Conservation (phyloP, 2,113 vertebrate genomes). For the Etheostoma cragini region DNA sequence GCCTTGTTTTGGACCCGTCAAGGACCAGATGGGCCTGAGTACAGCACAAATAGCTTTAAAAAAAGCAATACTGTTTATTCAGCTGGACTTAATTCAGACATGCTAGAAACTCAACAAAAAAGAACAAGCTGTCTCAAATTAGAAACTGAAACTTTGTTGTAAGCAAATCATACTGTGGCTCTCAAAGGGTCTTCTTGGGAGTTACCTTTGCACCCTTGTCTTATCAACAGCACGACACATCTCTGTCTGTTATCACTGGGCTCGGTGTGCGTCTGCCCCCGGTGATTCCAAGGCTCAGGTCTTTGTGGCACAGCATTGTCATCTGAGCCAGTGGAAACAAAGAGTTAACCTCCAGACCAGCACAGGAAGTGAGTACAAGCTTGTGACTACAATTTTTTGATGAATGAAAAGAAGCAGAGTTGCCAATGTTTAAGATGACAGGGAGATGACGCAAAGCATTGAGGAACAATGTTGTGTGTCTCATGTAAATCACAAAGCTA, state of each 20-base stretch:
- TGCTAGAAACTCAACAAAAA: background rate
- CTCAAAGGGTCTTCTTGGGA: too few relatives aligned
- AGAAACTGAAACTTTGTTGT: slow-evolving; percentile 40
- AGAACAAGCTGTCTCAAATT: background rate
- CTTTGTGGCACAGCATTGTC: slow-evolving; percentile 60
- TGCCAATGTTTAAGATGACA: slow-evolving; percentile 32
- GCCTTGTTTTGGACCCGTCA: slow-evolving; percentile 71
- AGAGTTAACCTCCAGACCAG: slow-evolving; percentile 54
- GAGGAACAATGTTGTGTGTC: background rate
- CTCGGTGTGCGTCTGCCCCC: slow-evolving; percentile 19
- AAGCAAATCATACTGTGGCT: background rate
- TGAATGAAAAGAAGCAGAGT: slow-evolving; percentile 51
- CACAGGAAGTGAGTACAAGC: slow-evolving; percentile 68
- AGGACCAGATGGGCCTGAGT: slow-evolving; percentile 65
- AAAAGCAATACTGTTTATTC: too few relatives aligned
- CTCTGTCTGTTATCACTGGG: slow-evolving; percentile 47
- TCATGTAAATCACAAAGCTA: background rate
- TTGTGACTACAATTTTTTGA: slow-evolving; percentile 47
- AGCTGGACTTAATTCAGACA: background rate
- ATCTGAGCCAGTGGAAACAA: slow-evolving; percentile 54
- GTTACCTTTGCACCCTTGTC: slow-evolving; percentile 67
- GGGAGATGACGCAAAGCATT: slow-evolving; percentile 55
- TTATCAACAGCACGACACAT: slow-evolving; percentile 66
- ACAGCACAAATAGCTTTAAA: slow-evolving; percentile 1
- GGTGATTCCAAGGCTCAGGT: slow-evolving; percentile 26